phyloP scores from a whole-genome alignment of 2,113 vertebrate species.

The Onychostoma macrolepis region DNA sequence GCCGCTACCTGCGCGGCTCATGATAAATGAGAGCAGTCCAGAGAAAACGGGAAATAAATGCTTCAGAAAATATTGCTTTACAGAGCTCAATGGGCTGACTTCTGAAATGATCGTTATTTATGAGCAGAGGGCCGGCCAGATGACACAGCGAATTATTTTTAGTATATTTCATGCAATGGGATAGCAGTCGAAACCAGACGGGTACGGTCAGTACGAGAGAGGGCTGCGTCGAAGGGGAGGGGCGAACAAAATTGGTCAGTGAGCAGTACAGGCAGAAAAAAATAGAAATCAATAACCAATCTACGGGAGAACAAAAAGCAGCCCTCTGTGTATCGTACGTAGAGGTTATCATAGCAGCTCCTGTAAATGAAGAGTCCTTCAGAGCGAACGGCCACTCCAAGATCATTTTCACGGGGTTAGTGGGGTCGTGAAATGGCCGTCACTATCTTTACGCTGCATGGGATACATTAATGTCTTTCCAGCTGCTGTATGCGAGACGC shows the following conservation, averaged over 20 bases:
- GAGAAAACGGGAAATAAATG: conserved; percentile 61
- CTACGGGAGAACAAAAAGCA: conserved; percentile 66
- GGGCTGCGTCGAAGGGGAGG: not conserved
- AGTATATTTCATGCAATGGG: conserved; percentile 74
- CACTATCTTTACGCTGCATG: not conserved
- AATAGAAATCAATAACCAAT: conserved; percentile 79
- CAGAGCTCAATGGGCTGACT: conserved; percentile 65
- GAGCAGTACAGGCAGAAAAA: conserved; percentile 62
- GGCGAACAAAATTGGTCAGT: conserved; percentile 39
- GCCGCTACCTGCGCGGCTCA: conserved; percentile 52
- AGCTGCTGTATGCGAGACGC: not conserved
- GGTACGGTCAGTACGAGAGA: conserved; percentile 43
- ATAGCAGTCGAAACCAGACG: conserved; percentile 50
- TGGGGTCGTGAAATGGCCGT: not conserved
- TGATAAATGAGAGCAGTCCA: conserved; percentile 65
- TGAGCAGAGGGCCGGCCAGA: conserved; percentile 48
- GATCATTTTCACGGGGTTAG: conserved; percentile 40
- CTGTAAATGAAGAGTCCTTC: conserved; percentile 44
- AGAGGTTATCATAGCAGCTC: conserved; percentile 64
- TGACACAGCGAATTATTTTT: conserved; percentile 67
- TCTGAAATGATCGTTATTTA: conserved; percentile 69
- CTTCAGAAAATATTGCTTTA: conserved; percentile 67
- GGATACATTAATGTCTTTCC: conserved; percentile 20
- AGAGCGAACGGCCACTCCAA: not conserved
- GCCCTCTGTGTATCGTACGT: conserved; percentile 53